These are phyloP conservation scores for Nesometra sesokonis DNA, from an alignment of 35 echinoderm and acorn worm species.

Conservation along the genomic window DNA sequence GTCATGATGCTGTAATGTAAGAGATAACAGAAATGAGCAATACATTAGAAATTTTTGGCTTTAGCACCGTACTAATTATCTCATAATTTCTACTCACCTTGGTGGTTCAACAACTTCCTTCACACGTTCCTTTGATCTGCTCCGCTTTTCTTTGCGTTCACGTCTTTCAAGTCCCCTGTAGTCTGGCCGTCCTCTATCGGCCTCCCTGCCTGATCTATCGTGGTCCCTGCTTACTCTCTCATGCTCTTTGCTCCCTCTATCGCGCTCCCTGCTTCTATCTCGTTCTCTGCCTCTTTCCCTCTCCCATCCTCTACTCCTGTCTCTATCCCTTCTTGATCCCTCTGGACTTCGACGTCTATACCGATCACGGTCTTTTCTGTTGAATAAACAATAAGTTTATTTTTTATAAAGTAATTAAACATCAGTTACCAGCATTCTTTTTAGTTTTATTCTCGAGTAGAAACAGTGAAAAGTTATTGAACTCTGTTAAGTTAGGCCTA, in stretches of 20 bases:
- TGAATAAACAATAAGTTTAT: background rate
- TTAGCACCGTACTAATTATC: too few relatives aligned
- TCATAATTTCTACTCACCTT: background rate
- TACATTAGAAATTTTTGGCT: too few relatives aligned
- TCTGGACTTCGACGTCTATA: too few relatives aligned
- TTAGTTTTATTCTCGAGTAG: too few relatives aligned
- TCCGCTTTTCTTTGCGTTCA: background rate
- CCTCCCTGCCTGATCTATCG: constrained; percentile 7
- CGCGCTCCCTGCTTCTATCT: constrained; percentile 32
- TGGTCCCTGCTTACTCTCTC: constrained; percentile 3
- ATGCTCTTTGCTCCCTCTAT: constrained; percentile 7
- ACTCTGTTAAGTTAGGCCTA: too few relatives aligned
- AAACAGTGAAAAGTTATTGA: too few relatives aligned
- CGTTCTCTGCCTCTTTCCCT: background rate
- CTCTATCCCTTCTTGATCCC: background rate
- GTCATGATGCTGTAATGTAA: too few relatives aligned
- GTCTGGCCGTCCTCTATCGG: background rate
- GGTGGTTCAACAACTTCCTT: background rate
- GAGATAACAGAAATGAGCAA: too few relatives aligned
- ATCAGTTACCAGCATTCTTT: background rate
- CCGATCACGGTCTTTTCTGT: background rate
- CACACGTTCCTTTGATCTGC: background rate
- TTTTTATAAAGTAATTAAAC: background rate
- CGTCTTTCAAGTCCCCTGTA: background rate
- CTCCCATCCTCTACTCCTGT: background rate